These are phyloP conservation scores for Ictidomys tridecemlineatus DNA, from an alignment of 2,113 vertebrate genomes.

Conservation along the genomic window DNA sequence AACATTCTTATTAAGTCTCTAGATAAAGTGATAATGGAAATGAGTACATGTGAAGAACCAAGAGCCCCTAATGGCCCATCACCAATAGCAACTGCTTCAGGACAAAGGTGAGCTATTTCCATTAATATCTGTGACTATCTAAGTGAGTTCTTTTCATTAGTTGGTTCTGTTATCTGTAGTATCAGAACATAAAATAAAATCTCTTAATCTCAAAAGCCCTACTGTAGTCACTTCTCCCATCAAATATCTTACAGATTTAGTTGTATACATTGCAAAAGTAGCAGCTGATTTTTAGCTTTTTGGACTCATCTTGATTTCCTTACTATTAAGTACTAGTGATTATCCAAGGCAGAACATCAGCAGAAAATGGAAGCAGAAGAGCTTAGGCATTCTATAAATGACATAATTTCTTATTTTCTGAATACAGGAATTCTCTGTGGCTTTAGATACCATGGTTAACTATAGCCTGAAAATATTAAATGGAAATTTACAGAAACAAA, in stretches of 20 bases:
- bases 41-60: slow-evolving; percentile 99
- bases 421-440: background rate
- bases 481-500: background rate
- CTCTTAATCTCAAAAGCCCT: background rate
- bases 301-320: slow-evolving; percentile 17
- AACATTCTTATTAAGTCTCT: slow-evolving; percentile 91
- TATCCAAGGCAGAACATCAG: background rate
- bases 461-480: background rate
- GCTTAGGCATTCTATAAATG: background rate
- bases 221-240: background rate
- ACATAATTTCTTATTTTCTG: background rate
- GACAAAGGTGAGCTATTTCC: slow-evolving; percentile 92
- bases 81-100: slow-evolving; percentile 97
- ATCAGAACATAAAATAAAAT: slow-evolving; percentile 5
- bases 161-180: background rate
- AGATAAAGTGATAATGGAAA: slow-evolving; percentile 99
- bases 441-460: background rate
- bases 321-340: slow-evolving; percentile 44
- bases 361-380: slow-evolving; percentile 18
- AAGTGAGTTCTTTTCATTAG: background rate
- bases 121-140: background rate
- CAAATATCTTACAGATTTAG: slow-evolving; percentile 41
- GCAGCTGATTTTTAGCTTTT: slow-evolving; percentile 20
- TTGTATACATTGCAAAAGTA: background rate
- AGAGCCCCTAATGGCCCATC: slow-evolving; percentile 97